These are phyloP conservation scores for Pogonognathellus flavescens DNA, from an alignment of 1,140 invertebrate species.

Conservation along the genomic window DNA sequence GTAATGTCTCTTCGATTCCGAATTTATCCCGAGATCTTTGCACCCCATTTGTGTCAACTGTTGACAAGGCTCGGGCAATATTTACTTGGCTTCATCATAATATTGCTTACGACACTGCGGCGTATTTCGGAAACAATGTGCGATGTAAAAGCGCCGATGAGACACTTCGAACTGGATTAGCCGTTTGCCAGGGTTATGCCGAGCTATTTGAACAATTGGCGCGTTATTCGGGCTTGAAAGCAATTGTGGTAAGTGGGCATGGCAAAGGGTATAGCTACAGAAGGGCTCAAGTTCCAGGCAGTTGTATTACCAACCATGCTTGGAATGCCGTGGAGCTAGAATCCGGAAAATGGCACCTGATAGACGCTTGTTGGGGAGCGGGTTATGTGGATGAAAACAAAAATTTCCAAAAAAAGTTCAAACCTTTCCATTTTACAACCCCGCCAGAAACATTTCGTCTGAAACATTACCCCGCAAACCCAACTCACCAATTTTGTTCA, in stretches of 20 bases:
- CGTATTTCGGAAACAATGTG: not conserved
- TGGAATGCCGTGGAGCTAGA: too few species aligned
- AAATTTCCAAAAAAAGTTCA: not conserved
- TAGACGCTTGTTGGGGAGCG: not conserved
- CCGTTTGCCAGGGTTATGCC: constrained; percentile 37
- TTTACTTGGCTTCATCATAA: constrained; percentile 48
- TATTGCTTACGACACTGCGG: constrained; percentile 5
- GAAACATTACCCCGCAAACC: not conserved
- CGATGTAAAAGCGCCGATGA: not conserved
- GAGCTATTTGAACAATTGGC: not conserved
- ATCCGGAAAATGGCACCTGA: not conserved
- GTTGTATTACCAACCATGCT: not conserved
- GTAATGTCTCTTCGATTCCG: too few species aligned
- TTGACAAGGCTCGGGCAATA: too few species aligned
- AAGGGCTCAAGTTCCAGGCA: not conserved
- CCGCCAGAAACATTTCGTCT: not conserved
- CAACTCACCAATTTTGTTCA: not conserved
- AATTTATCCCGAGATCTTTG: not conserved
- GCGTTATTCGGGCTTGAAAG: not conserved
- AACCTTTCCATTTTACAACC: not conserved
- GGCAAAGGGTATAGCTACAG: not conserved
- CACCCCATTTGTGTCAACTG: not conserved
- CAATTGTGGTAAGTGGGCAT: not conserved
- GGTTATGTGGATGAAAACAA: not conserved
- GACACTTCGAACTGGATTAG: not conserved